Percentiles rank a stretch among this genome's conserved stretches.
These are phyloP conservation scores for Ladona fulva DNA, from an alignment of 1,140 invertebrate species.

Conservation along the genomic window DNA sequence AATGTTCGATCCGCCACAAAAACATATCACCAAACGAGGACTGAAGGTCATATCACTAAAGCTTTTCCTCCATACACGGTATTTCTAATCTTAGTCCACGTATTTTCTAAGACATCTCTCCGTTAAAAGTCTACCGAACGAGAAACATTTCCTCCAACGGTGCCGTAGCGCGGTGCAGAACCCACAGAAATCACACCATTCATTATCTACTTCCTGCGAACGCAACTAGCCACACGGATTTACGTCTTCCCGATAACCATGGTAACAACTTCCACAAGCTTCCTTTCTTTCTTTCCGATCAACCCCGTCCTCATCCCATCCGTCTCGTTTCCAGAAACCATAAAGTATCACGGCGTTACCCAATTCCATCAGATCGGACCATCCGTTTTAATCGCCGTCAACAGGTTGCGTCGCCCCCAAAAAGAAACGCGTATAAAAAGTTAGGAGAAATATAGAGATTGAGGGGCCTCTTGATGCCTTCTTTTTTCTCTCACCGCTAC, in stretches of 20 bases:
- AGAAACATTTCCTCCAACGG: no score
- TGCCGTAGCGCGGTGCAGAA: neutral
- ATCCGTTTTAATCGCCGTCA: neutral
- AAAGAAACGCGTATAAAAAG: no score
- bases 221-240: neutral
- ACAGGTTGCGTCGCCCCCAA: neutral
- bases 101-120: no score
- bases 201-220: slow-evolving; percentile 1
- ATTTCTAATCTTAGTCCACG: no score
- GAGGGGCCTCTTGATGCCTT: no score
- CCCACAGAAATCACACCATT: neutral
- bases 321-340: neutral
- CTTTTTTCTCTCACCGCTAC: no score
- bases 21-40: no score
- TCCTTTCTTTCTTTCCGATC: neutral
- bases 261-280: neutral
- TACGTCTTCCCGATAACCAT: slow-evolving; percentile 8
- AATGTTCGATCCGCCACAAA: no score
- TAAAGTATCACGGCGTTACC: neutral
- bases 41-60: no score
- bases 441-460: no score
- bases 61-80: no score
- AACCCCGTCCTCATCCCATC: neutral
- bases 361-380: neutral
- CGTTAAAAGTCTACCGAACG: no score